phyloP scores from a whole-genome alignment of 2,797 vertebrate genomes.

The Mycteria americana region DNA sequence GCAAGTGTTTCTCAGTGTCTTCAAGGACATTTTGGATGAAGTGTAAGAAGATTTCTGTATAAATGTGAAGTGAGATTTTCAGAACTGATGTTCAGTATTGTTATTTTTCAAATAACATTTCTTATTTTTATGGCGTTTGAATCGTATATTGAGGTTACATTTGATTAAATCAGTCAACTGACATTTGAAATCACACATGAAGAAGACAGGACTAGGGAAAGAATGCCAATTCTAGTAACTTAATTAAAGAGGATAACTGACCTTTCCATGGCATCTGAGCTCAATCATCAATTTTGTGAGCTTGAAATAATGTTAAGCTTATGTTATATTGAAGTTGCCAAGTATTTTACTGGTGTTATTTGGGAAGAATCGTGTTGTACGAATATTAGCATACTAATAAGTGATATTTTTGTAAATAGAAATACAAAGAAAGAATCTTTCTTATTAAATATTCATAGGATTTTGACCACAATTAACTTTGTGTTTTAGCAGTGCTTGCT shows the following conservation, averaged over 20 bases:
- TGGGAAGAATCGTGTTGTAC: not conserved
- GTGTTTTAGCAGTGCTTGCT: not conserved
- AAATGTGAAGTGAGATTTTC: not conserved
- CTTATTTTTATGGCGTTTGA: not conserved
- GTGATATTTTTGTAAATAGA: not conserved
- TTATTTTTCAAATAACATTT: constrained; percentile 9
- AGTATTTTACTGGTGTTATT: not conserved
- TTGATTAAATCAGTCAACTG: constrained; percentile 23
- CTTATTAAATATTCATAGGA: not conserved
- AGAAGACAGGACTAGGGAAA: not conserved
- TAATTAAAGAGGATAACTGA: constrained; percentile 20
- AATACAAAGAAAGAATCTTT: not conserved
- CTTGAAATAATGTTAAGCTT: constrained; percentile 4
- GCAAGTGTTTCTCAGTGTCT: not conserved
- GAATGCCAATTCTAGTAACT: not conserved
- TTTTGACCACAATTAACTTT: not conserved
- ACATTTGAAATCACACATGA: constrained; percentile 36
- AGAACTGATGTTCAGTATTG: not conserved
- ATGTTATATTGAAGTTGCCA: not conserved
- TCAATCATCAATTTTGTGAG: not conserved
- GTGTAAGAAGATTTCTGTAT: not conserved
- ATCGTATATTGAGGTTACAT: not conserved
- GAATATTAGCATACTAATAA: not conserved
- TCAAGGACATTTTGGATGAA: not conserved
- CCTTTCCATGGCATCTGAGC: constrained; percentile 22